Conservation (phyloP, 2,113 vertebrate genomes). For the Plecturocebus donacophilus region DNA sequence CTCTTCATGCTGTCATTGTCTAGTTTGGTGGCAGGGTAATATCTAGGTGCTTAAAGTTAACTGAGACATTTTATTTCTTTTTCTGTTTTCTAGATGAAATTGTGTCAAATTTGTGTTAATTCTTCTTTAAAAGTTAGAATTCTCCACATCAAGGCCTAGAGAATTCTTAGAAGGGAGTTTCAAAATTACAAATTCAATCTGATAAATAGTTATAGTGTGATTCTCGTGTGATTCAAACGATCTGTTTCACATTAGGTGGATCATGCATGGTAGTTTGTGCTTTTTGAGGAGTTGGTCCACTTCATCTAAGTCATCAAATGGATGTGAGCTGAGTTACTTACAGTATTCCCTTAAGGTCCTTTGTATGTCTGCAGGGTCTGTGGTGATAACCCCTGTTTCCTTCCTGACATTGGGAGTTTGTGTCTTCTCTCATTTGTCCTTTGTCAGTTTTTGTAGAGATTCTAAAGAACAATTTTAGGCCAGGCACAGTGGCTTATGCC, state of each 20-base stretch:
- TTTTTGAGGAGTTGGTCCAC: neutral
- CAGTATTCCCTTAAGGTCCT: neutral
- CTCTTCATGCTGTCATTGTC: neutral
- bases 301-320: neutral
- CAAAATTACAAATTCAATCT: neutral
- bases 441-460: conserved; percentile 20
- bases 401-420: neutral
- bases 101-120: neutral
- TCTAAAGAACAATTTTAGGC: neutral
- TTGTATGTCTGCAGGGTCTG: neutral
- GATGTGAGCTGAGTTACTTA: neutral
- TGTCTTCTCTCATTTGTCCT: neutral
- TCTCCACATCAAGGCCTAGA: neutral
- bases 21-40: neutral
- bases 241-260: neutral
- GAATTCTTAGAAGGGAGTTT: neutral
- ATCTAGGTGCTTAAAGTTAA: neutral
- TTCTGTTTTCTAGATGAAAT: neutral
- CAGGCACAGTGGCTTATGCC: no score
- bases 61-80: neutral
- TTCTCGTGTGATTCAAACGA: neutral
- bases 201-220: neutral
- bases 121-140: conserved; percentile 1
- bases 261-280: neutral
- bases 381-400: neutral